A percentile compares a stretch with the other conserved stretches of the same genome.
Evolutionary conservation across 2,888 invertebrate genomes (phyloP).

Genomic region (Polymixis flavicincta): DNA sequence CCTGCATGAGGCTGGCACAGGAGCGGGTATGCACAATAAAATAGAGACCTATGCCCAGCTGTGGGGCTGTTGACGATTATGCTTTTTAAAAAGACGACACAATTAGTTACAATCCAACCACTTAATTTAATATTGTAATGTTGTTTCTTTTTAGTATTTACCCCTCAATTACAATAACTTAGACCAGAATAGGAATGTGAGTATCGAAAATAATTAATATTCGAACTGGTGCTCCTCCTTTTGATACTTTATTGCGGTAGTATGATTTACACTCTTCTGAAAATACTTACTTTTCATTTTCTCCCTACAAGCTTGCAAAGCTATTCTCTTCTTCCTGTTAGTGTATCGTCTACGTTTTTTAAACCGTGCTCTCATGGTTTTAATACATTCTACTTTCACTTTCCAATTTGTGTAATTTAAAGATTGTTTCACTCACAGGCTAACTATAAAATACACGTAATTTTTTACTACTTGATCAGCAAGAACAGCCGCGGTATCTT

Average conservation of each 20-base stretch:
- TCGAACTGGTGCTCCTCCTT: neutral
- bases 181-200: constrained; percentile 27
- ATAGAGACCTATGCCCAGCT: too few relatives aligned
- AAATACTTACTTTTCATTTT: neutral
- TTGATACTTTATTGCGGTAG: neutral
- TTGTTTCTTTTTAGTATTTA: constrained; percentile 38
- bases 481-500: neutral
- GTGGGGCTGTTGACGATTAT: too few relatives aligned
- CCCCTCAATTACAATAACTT: constrained; percentile 20
- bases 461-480: neutral
- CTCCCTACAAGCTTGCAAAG: neutral
- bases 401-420: neutral
- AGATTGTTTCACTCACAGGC: too few relatives aligned
- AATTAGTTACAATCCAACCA: neutral
- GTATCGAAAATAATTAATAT: constrained; percentile 11
- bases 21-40: too few relatives aligned
- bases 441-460: neutral
- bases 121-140: constrained; percentile 15
- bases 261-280: neutral
- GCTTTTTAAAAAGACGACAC: neutral
- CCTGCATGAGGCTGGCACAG: too few relatives aligned
- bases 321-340: neutral
- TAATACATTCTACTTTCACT: neutral
- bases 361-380: neutral
- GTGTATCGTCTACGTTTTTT: neutral